phyloP scores from a whole-genome alignment of 2,113 vertebrate species.

The Saimiri boliviensis region DNA sequence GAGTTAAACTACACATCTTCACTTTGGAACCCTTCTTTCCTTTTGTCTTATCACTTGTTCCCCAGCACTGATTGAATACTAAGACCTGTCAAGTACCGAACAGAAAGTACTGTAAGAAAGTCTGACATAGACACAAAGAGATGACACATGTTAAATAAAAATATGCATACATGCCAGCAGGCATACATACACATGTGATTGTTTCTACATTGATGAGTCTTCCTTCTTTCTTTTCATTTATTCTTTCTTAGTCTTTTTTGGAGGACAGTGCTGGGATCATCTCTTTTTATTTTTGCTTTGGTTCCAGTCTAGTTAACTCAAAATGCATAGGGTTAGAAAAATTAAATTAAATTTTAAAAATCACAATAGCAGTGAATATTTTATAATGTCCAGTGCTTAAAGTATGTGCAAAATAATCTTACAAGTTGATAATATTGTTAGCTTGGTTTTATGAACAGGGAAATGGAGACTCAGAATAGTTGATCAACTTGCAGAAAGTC shows the following conservation, averaged over 20 bases:
- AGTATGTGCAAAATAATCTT: background rate
- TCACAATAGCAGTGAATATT: background rate
- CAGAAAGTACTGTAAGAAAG: background rate
- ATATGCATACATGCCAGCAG: rapidly evolving
- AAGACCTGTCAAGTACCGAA: background rate
- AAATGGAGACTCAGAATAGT: background rate
- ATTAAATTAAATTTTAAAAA: background rate
- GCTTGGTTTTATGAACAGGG: background rate
- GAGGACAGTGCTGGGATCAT: background rate
- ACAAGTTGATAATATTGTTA: rapidly evolving
- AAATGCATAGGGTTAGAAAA: background rate
- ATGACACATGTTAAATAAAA: background rate
- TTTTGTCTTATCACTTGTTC: background rate
- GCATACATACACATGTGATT: rapidly evolving
- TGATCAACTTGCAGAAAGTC: background rate
- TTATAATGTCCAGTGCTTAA: background rate
- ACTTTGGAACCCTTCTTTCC: background rate
- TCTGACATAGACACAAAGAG: background rate
- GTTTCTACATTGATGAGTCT: background rate
- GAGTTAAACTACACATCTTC: background rate
- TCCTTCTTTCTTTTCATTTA: background rate
- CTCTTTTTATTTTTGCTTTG: background rate
- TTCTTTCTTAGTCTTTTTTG: background rate
- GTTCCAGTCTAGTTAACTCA: background rate
- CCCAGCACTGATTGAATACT: background rate